These are phyloP conservation scores for Fragum whitleyi DNA, from an alignment of 2,888 invertebrate species.

Conservation along the genomic window DNA sequence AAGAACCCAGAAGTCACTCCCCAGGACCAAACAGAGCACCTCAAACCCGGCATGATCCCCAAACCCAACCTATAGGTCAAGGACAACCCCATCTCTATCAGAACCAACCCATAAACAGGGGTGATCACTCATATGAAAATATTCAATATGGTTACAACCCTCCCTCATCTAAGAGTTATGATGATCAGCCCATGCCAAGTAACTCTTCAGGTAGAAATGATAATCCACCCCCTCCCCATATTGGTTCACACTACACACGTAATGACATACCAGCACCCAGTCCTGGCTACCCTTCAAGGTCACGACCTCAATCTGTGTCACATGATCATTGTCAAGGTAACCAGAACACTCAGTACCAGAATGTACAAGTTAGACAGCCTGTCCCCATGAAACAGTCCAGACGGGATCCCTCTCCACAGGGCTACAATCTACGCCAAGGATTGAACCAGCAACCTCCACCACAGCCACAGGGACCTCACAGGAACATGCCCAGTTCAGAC, in stretches of 20 bases:
- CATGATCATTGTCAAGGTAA: constrained; percentile 32
- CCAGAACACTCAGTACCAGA: constrained; percentile 43
- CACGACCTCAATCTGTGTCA: constrained; percentile 36
- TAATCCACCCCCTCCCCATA: constrained; percentile 35
- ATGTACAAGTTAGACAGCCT: constrained; percentile 32
- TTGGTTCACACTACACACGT: constrained; percentile 20
- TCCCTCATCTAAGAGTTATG: constrained; percentile 25
- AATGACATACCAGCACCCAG: constrained; percentile 17
- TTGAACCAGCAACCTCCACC: constrained; percentile 25
- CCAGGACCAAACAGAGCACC: constrained; percentile 43
- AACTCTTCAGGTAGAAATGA: background rate
- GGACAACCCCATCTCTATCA: constrained; percentile 37
- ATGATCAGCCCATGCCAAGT: background rate
- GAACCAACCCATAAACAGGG: constrained; percentile 42
- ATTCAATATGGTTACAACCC: constrained; percentile 36
- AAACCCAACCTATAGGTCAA: constrained; percentile 24
- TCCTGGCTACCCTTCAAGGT: constrained; percentile 21
- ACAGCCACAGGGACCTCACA: constrained; percentile 32
- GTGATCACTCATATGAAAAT: constrained; percentile 56
- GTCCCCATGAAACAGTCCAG: constrained; percentile 36
- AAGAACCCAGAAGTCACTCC: constrained; percentile 45
- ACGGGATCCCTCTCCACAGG: constrained; percentile 44
- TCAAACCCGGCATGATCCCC: background rate
- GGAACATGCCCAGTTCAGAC: constrained; percentile 37
- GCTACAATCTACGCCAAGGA: constrained; percentile 25